These are phyloP conservation scores for Triplophysa yarkandensis DNA, from an alignment of 2,797 vertebrate species.

Conservation along the genomic window DNA sequence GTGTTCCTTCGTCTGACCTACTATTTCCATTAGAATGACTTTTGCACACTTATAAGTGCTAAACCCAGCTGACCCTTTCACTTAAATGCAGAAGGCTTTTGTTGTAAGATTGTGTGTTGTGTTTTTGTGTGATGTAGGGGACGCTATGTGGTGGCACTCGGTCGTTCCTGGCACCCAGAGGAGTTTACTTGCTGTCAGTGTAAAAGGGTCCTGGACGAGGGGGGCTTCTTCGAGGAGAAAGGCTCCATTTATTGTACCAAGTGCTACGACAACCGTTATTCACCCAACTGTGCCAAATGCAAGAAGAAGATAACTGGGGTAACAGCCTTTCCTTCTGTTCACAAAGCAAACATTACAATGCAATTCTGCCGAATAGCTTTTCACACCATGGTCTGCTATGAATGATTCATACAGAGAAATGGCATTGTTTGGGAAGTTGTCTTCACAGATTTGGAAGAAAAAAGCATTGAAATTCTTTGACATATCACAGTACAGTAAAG, in stretches of 20 bases:
- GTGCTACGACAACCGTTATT: conserved; percentile 90
- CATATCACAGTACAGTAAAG: too few species aligned
- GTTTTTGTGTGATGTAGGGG: conserved; percentile 75
- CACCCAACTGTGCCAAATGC: conserved; percentile 95
- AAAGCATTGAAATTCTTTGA: too few species aligned
- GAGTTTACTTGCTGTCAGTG: conserved; percentile 96
- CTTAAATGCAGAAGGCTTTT: conserved; percentile 30
- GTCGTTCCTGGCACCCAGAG: conserved; percentile 95
- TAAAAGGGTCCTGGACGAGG: conserved; percentile 89
- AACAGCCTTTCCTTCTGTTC: conserved; percentile 54
- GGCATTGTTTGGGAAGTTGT: neutral
- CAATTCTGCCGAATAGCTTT: neutral
- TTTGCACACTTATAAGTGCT: conserved; percentile 40
- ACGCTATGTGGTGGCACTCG: conserved; percentile 92
- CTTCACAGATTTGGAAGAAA: neutral
- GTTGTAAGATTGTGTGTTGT: conserved; percentile 24
- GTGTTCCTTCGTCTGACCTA: conserved; percentile 38
- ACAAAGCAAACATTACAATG: conserved; percentile 2
- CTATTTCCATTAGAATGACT: conserved; percentile 49
- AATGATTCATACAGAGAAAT: neutral
- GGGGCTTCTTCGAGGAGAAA: conserved; percentile 96
- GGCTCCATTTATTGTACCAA: conserved; percentile 93
- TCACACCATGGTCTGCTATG: neutral
- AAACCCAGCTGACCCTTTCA: conserved; percentile 36
- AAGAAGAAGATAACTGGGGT: conserved; percentile 97